Evolutionary conservation across 2,888 invertebrate species (phyloP).

Genomic region (Quadriops clusia): DNA sequence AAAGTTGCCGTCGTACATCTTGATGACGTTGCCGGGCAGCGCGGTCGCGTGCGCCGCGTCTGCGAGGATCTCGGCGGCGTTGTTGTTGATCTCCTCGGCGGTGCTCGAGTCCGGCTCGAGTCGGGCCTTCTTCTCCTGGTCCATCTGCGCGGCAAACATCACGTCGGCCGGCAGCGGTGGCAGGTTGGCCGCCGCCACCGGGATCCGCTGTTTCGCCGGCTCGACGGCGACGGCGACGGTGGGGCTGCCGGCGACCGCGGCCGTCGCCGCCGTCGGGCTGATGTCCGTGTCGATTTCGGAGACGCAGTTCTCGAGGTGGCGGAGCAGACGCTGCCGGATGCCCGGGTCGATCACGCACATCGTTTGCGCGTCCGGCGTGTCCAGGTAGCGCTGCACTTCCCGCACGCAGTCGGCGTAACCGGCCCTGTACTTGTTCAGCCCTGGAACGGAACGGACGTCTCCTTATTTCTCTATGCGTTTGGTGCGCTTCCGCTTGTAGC

Average conservation of each 20-base stretch:
- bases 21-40: slow-evolving; percentile 41
- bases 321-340: slow-evolving; percentile 45
- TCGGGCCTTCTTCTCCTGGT: slow-evolving; percentile 25
- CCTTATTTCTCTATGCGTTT: too few species aligned
- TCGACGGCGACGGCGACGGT: too few species aligned
- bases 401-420: slow-evolving; percentile 55
- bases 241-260: too few species aligned
- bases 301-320: slow-evolving; percentile 50
- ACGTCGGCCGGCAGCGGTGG: too few species aligned
- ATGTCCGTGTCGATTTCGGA: slow-evolving; percentile 47
- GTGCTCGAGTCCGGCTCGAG: slow-evolving; percentile 37
- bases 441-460: slow-evolving; percentile 40
- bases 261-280: slow-evolving; percentile 30
- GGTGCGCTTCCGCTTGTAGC: too few species aligned
- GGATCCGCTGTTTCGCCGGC: too few species aligned
- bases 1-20: slow-evolving; percentile 48
- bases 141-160: too few species aligned
- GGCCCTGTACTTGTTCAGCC: slow-evolving; percentile 48
- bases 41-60: slow-evolving; percentile 16
- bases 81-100: slow-evolving; percentile 30
- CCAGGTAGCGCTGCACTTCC: slow-evolving; percentile 47
- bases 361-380: slow-evolving; percentile 49
- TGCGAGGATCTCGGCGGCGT: slow-evolving; percentile 17
- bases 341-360: slow-evolving; percentile 45
- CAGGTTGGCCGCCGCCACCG: slow-evolving; percentile 19